Evolutionary conservation across 2,797 vertebrate genomes (phyloP).

Genomic region (Strix occidentalis): DNA sequence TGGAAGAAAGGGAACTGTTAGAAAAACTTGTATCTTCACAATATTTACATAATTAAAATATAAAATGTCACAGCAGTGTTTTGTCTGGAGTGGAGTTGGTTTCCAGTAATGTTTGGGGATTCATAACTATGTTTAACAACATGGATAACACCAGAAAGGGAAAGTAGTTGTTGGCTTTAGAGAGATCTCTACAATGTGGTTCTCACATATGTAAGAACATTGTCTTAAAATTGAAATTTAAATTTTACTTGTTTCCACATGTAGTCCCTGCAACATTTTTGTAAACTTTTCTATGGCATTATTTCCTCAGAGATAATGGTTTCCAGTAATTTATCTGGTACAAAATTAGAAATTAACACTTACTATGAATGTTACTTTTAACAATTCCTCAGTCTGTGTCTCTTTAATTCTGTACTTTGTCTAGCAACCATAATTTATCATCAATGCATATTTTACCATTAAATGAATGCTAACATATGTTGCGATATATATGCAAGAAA

Average conservation of each 20-base stretch:
- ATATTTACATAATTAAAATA: conserved; percentile 54
- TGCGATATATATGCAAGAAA: neutral
- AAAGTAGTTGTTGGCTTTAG: conserved; percentile 30
- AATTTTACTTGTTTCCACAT: neutral
- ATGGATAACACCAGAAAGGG: conserved; percentile 36
- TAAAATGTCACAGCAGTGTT: conserved; percentile 50
- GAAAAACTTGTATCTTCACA: conserved; percentile 36
- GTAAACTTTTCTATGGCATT: neutral
- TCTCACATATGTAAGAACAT: neutral
- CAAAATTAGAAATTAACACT: neutral
- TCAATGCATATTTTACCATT: neutral
- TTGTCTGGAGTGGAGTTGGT: conserved; percentile 66
- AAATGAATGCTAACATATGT: neutral
- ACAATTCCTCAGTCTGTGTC: neutral
- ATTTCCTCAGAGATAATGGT: neutral
- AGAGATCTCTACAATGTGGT: neutral
- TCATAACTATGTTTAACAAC: conserved; percentile 55
- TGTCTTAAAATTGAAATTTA: neutral
- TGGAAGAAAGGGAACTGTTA: conserved; percentile 44
- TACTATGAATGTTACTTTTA: neutral
- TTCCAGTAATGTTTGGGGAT: conserved; percentile 56
- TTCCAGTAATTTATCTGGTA: neutral
- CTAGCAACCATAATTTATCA: neutral
- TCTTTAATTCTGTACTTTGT: neutral
- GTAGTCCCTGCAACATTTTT: neutral